A percentile compares a stretch with the other conserved stretches of the same genome.
These are phyloP conservation scores for Acipenser ruthenus DNA, from an alignment of 2,797 vertebrate species.

Conservation along the genomic window DNA sequence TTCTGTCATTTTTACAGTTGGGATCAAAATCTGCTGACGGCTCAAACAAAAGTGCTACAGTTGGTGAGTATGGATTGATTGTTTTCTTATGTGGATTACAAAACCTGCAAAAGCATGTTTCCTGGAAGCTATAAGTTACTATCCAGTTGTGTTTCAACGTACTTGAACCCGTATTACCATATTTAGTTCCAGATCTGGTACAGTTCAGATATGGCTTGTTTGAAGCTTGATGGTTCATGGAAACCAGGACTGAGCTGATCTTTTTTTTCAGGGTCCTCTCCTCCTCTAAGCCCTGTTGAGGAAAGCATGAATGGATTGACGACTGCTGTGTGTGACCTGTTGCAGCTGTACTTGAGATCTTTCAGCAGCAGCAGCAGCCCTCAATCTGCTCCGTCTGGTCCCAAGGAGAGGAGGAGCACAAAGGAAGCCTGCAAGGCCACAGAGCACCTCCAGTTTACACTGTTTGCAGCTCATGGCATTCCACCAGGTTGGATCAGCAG, in stretches of 20 bases:
- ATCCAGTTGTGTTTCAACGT: too few species aligned
- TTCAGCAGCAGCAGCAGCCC: slow-evolving; percentile 50
- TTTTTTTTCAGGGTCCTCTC: slow-evolving; percentile 50
- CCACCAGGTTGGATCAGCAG: slow-evolving; percentile 81
- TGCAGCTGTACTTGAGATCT: slow-evolving; percentile 71
- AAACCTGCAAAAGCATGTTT: not conserved
- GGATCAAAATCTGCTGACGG: slow-evolving; percentile 54
- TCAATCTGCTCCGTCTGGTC: slow-evolving; percentile 13
- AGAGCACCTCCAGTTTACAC: slow-evolving; percentile 88
- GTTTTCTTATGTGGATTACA: slow-evolving; percentile 20
- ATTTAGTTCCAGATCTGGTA: too few species aligned
- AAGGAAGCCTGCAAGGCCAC: slow-evolving; percentile 79
- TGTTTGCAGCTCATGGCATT: slow-evolving; percentile 87
- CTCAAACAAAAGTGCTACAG: slow-evolving; percentile 34
- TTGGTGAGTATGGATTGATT: slow-evolving; percentile 48
- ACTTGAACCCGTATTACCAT: too few species aligned
- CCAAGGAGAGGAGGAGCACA: slow-evolving; percentile 38
- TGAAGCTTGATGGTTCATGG: too few species aligned
- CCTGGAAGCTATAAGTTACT: too few species aligned
- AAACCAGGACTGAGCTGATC: not conserved
- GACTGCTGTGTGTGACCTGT: slow-evolving; percentile 72
- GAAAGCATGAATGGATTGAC: slow-evolving; percentile 70
- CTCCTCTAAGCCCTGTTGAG: slow-evolving; percentile 60
- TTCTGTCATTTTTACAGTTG: slow-evolving; percentile 43
- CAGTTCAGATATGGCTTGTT: too few species aligned